Conservation (phyloP, 2,888 invertebrate genomes). For the Choristoneura rosaceana region DNA sequence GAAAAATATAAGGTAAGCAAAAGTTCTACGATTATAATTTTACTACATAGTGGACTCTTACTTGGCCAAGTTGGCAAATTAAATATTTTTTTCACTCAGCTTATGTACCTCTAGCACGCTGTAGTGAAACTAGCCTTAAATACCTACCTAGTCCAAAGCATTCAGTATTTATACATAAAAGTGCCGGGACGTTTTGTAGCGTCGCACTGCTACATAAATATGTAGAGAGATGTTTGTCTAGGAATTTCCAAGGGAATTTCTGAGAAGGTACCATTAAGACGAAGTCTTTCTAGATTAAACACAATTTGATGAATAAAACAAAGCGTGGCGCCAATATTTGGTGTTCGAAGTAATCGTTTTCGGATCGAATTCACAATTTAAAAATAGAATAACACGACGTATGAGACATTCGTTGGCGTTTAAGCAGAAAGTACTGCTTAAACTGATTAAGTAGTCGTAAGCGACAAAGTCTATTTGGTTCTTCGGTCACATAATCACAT, state of each 20-base stretch:
- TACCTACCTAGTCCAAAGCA: constrained; percentile 12
- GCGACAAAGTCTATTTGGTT: neutral
- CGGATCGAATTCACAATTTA: neutral
- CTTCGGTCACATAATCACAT: neutral
- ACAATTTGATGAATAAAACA: constrained; percentile 12
- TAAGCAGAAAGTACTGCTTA: neutral
- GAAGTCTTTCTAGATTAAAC: constrained; percentile 5
- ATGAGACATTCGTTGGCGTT: neutral
- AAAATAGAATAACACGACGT: neutral
- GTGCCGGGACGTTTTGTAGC: constrained; percentile 25
- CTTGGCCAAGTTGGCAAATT: too few species aligned
- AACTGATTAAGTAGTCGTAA: neutral
- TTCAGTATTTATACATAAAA: constrained; percentile 33
- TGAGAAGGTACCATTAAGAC: neutral
- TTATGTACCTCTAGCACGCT: neutral
- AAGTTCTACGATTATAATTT: too few species aligned
- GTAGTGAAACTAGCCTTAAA: neutral
- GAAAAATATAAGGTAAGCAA: too few species aligned
- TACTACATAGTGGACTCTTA: too few species aligned
- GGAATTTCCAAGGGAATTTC: constrained; percentile 22
- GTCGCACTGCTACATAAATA: constrained; percentile 24
- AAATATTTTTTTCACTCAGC: neutral
- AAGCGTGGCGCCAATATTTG: constrained; percentile 9
- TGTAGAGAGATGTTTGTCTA: constrained; percentile 22
- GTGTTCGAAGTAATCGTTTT: neutral